phyloP scores from a whole-genome alignment of 2,113 vertebrate species.

The Notothenia coriiceps region DNA sequence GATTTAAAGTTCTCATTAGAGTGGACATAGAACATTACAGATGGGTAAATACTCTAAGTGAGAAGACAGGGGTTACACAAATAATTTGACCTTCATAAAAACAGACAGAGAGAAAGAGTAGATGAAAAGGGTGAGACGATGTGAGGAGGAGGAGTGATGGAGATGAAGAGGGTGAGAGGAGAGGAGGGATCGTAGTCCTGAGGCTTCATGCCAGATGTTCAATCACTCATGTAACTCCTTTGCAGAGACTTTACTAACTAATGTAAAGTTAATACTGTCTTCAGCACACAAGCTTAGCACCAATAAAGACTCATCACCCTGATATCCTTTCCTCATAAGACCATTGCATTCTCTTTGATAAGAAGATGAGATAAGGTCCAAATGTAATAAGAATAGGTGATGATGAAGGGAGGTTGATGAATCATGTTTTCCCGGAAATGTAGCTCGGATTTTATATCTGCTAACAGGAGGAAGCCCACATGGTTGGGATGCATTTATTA shows the following conservation, averaged over 20 bases:
- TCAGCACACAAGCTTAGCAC: not conserved
- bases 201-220: conserved; percentile 36
- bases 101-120: conserved; percentile 9
- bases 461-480: not conserved
- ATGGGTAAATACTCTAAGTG: conserved; percentile 39
- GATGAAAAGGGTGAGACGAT: conserved; percentile 8
- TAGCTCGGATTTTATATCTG: not conserved
- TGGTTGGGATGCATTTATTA: not conserved
- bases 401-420: not conserved
- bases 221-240: conserved; percentile 23
- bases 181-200: not conserved
- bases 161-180: conserved; percentile 34
- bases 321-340: conserved; percentile 1
- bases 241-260: not conserved
- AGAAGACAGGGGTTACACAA: conserved; percentile 6
- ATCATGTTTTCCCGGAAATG: conserved; percentile 9
- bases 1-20: conserved; percentile 42
- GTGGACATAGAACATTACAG: conserved; percentile 30
- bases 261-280: no score
- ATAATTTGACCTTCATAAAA: not conserved
- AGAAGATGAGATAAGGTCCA: conserved; percentile 10
- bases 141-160: not conserved
- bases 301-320: not conserved
- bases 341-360: not conserved
- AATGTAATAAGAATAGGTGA: conserved; percentile 34